Evolutionary conservation across 2,797 vertebrate genomes (phyloP).

Genomic region (Gymnothorax reevesii): DNA sequence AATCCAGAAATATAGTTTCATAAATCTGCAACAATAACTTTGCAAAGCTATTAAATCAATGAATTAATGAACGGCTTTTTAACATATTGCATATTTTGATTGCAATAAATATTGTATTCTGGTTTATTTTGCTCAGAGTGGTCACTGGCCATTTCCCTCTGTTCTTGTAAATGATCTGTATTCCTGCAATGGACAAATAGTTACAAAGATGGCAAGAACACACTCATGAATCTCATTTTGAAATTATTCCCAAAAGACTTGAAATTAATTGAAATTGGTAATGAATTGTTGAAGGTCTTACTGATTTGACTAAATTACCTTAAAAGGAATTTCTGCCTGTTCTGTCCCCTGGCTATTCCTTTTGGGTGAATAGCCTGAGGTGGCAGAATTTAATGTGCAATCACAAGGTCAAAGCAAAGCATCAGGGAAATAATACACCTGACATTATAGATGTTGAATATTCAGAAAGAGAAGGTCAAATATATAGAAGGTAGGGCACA

Average conservation of each 20-base stretch:
- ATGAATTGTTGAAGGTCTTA: constrained; percentile 61
- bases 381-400: constrained; percentile 26
- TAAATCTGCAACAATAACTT: too few relatives aligned
- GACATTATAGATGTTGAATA: constrained; percentile 16
- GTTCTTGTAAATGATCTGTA: neutral
- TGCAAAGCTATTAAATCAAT: neutral
- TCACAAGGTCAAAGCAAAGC: constrained; percentile 19
- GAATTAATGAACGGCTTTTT: neutral
- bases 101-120: neutral
- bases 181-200: neutral
- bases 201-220: neutral
- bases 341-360: constrained; percentile 16
- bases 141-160: neutral
- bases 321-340: constrained; percentile 43
- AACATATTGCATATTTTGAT: neutral
- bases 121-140: neutral
- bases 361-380: constrained; percentile 8
- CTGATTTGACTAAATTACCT: constrained; percentile 58
- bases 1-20: too few relatives aligned
- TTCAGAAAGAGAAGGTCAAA: constrained; percentile 16
- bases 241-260: constrained; percentile 60
- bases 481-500: neutral
- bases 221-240: constrained; percentile 49
- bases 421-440: constrained; percentile 1
- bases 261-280: constrained; percentile 68